Evolutionary conservation across 2,797 vertebrate genomes (phyloP).

Genomic region (Micrastur ruficollis): DNA sequence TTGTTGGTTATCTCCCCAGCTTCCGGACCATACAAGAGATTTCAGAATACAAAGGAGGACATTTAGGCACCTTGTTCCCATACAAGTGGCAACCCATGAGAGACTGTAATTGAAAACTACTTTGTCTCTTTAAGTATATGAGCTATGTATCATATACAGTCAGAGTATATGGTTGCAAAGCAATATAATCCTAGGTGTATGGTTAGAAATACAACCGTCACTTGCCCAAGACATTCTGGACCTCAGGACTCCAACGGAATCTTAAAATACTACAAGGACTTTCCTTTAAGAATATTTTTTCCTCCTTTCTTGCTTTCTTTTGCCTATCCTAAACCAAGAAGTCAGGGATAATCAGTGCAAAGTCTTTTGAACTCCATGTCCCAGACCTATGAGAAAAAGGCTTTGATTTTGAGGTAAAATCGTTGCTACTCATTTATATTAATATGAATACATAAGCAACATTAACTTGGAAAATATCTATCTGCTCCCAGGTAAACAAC

Average conservation of each 20-base stretch:
- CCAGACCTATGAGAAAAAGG: neutral
- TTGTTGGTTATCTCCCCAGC: neutral
- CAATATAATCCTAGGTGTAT: neutral
- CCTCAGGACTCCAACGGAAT: neutral
- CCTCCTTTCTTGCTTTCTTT: neutral
- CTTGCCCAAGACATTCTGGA: neutral
- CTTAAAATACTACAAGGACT: neutral
- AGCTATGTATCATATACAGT: neutral
- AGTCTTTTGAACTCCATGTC: neutral
- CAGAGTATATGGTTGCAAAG: neutral
- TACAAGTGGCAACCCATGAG: neutral
- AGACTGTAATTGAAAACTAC: neutral
- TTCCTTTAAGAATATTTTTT: neutral
- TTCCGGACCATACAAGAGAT: neutral
- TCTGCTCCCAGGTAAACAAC: neutral
- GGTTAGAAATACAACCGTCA: neutral
- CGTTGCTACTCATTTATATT: neutral
- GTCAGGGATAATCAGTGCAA: neutral
- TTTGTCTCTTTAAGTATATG: neutral
- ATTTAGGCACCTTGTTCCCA: neutral
- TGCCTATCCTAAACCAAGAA: neutral
- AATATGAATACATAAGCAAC: neutral
- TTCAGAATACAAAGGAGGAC: neutral
- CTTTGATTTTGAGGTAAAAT: neutral
- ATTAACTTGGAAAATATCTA: neutral